Base-by-base conservation (phyloP, 2,113 vertebrate genomes). In the Origma solitaria region DNA sequence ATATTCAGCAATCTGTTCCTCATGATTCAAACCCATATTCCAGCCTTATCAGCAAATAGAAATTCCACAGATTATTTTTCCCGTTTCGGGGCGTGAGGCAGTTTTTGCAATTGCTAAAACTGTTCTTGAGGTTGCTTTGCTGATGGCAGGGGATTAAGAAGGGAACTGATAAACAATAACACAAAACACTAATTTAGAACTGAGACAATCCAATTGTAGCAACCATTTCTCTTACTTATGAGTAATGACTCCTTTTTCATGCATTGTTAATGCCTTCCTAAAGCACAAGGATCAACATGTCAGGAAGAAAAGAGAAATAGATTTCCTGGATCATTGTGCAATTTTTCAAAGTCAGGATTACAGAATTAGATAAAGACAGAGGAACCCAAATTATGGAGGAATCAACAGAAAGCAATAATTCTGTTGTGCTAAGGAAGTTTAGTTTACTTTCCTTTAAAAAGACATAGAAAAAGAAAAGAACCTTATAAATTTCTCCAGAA, bases 221-320 rank as follows among this genome's bases (percentile, higher is more conserved):
- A 82, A 92, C 38, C 38, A 77, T 82, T 94, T 90, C 62, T 77
- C 54, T 70, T 79, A 69, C 66, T 68, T 87, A 72, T 49, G 58
- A 94, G 53, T 85, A 92, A 96, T 81, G 85, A 78, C 68, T 83
- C n/a, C 44, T 68, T 72, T 86, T 96, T 90, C 95, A 87, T 95
- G 78, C 47, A 64, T 86, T 97, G 42, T 95, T 93, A 95, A 88
- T 93, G 75, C 28, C 40, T 88, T 95, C 66, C 75, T 88, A 87
- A 91, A 90, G 58, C 53, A 80, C 42, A 83, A 77, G 61, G 47
- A 85, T 85, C 57, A 50, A 35, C 17, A 24, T 66, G 22, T 58
- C 66, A n/a, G 27, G 54, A 88, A 73, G 61, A 82, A 89, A 89
- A 84, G 21, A 90, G 73, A 96, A 95, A 79, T 45, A 93, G 76